Conservation (phyloP, 1,140 invertebrate species). For the Neodiprion virginianus region DNA sequence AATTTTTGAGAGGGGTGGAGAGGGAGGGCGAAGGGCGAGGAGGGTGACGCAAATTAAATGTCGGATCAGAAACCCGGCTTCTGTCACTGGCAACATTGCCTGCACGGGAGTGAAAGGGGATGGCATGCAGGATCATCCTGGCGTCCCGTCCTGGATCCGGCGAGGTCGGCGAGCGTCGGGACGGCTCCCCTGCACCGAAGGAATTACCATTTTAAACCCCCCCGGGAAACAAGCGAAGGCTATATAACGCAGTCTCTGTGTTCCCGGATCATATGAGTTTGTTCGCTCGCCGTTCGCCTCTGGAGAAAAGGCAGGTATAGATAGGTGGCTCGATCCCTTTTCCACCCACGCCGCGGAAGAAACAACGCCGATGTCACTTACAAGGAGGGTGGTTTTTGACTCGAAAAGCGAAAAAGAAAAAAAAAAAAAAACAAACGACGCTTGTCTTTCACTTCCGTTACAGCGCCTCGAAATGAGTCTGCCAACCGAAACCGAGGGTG, state of each 20-base stretch:
- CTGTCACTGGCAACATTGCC: conserved; percentile 39
- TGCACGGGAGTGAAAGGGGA: conserved; percentile 25
- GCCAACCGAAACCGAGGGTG: too few relatives aligned
- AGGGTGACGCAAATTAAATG: conserved; percentile 44
- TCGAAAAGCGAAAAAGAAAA: too few relatives aligned
- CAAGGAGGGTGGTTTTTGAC: too few relatives aligned
- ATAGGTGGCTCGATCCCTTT: too few relatives aligned
- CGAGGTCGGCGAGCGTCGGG: neutral
- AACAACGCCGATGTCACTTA: too few relatives aligned
- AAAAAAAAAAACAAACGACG: too few relatives aligned
- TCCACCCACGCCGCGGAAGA: too few relatives aligned
- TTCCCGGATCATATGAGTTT: conserved; percentile 18
- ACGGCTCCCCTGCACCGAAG: conserved; percentile 13
- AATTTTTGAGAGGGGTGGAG: conserved; percentile 21
- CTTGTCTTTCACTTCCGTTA: too few relatives aligned
- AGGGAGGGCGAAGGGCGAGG: neutral
- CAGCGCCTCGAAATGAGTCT: too few relatives aligned
- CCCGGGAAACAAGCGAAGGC: conserved; percentile 12
- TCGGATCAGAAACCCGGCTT: conserved; percentile 40
- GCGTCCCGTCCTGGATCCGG: neutral
- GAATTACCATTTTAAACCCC: conserved; percentile 38
- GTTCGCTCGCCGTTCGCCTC: conserved; percentile 1
- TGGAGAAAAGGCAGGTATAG: too few relatives aligned
- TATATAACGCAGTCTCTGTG: neutral
- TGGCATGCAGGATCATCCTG: neutral